Percentiles rank a stretch among this genome's conserved stretches.
Evolutionary conservation across 2,797 vertebrate genomes (phyloP).

Genomic region (Sebastiscus tertius): DNA sequence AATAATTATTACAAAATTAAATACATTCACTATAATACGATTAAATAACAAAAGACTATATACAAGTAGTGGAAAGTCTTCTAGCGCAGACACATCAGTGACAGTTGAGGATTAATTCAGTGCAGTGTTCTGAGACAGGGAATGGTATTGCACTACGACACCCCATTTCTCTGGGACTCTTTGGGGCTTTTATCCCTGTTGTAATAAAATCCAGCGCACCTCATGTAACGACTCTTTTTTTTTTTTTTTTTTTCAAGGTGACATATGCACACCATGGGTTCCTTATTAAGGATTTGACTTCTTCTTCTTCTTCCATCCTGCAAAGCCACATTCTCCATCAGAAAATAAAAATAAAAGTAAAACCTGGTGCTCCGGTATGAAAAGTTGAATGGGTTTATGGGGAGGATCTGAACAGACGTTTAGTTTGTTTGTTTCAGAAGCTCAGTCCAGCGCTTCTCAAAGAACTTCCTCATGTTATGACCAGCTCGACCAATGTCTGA

Average conservation of each 20-base stretch:
- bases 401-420: constrained; percentile 51
- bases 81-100: constrained; percentile 94
- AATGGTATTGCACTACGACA: constrained; percentile 99
- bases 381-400: constrained; percentile 58
- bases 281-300: constrained; percentile 62
- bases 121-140: constrained; percentile 92
- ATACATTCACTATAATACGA: constrained; percentile 99
- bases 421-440: constrained; percentile 96
- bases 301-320: constrained; percentile 57
- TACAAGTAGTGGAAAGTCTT: constrained; percentile 98
- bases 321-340: constrained; percentile 63
- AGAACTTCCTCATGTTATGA: constrained; percentile 99
- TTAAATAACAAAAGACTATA: constrained; percentile 98
- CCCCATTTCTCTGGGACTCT: constrained; percentile 94
- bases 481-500: constrained; percentile 98
- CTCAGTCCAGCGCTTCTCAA: constrained; percentile 99
- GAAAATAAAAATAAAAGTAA: constrained; percentile 54
- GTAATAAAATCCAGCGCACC: constrained; percentile 90
- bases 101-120: constrained; percentile 98
- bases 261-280: constrained; percentile 54
- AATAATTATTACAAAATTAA: constrained; percentile 99
- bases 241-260: constrained; percentile 50
- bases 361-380: constrained; percentile 67
- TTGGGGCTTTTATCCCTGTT: constrained; percentile 97
- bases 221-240: constrained; percentile 66